Base-by-base conservation (phyloP, 1,140 invertebrate species). In the Euura saliciscinereae region DNA sequence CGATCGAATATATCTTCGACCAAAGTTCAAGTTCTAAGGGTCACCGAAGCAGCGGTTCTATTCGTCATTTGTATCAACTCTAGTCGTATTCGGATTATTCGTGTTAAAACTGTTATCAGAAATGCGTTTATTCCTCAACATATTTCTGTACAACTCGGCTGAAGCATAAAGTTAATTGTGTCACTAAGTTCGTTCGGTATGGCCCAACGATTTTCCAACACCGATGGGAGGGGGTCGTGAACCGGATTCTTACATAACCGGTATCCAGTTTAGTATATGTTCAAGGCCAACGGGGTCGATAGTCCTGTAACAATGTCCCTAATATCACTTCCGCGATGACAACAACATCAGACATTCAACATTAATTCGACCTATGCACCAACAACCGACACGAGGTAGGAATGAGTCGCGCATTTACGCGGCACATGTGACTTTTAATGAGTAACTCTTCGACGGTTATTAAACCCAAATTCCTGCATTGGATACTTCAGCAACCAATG, bases 171-270 rank as follows among this genome's bases (percentile, higher is more conserved):
- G 28, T 28, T 28, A 28, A 59, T 3, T 59, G 13, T 59, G 51
- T 59, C 51, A 59, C 8, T 11, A 59, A 59, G 10, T 59, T 59
- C 51, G 8, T 59, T 59, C 10, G 51, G 51, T 59, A 8, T 6
- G 10, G 46, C 3, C 51, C 51, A 59, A 59, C 51, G 51, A 5
- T 6, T 59, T n/a, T 2, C 13, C 13, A 3, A 59, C 13, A n/a
- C 13, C 13, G 51, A n/a, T 6, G 28, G 13, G 51, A n/a, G 51
- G 6, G 13, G 51, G 51, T 59, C 51, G 51, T 59, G 8, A 59
- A 59, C 51, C 51, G 51, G 51, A 59, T 59, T 59, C 51, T 59
- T 59, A 59, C 13, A 59, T 59, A 59, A 59, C 51, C 51, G 51
- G 51, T 59, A 8, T n/a, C 51, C 13, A 59, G 51, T 59, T 59